Percentiles rank a stretch among this genome's conserved stretches.
phyloP scores from a whole-genome alignment of 2,113 vertebrate genomes.

The Climacteris rufus region DNA sequence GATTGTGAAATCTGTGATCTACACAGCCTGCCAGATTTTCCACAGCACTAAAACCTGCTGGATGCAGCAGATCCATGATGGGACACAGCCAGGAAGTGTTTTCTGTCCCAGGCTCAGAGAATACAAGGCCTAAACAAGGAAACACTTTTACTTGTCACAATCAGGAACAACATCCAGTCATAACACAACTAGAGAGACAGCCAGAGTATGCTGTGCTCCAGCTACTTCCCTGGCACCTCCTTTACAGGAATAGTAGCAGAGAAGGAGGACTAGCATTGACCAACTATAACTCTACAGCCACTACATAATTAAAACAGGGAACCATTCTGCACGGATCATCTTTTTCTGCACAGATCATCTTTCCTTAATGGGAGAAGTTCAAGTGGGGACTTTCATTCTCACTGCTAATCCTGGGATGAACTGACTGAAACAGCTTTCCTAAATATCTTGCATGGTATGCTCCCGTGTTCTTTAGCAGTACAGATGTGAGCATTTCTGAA shows the following conservation, averaged over 20 bases:
- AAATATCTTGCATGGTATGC: neutral
- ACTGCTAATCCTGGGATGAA: neutral
- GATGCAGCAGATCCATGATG: neutral
- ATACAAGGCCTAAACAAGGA: neutral
- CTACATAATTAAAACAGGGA: neutral
- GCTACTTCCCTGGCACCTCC: neutral
- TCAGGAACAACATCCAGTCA: neutral
- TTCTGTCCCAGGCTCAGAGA: neutral
- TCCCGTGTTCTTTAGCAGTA: neutral
- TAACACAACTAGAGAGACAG: constrained; percentile 5
- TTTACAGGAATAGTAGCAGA: neutral
- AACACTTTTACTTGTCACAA: constrained; percentile 1
- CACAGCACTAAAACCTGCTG: neutral
- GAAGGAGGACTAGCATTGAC: neutral
- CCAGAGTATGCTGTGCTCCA: neutral
- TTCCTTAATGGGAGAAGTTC: neutral
- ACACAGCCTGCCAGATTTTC: constrained; percentile 9
- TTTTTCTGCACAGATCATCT: neutral
- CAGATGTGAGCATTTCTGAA: neutral
- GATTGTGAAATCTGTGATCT: neutral
- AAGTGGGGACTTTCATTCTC: neutral
- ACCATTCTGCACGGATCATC: too few relatives aligned
- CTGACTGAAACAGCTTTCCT: neutral
- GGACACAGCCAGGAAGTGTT: constrained; percentile 13
- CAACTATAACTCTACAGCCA: neutral